A percentile compares a stretch with the other conserved stretches of the same genome.
Evolutionary conservation across 2,113 vertebrate species (phyloP).

Genomic region (Carassius gibelio): DNA sequence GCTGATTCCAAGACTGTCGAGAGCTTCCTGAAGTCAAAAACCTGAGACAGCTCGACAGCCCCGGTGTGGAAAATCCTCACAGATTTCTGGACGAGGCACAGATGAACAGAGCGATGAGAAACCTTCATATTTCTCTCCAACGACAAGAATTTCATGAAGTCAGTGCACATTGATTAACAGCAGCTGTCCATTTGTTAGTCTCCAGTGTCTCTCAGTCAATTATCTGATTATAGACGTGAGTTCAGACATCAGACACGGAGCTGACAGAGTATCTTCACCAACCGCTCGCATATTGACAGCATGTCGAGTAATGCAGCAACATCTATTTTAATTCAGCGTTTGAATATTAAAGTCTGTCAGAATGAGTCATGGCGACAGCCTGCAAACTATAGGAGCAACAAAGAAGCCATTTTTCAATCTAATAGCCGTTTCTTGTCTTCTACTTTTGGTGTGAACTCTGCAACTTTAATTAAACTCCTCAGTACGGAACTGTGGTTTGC

Average conservation of each 20-base stretch:
- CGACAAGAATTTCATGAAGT: conserved; percentile 48
- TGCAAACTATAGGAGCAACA: conserved; percentile 61
- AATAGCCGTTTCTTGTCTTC: conserved; percentile 55
- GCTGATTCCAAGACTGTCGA: conserved; percentile 37
- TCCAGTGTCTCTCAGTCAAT: conserved; percentile 44
- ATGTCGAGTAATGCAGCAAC: conserved; percentile 79
- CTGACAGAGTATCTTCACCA: conserved; percentile 62
- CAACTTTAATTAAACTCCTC: conserved; percentile 67
- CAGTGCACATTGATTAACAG: conserved; percentile 50
- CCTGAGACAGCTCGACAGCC: not conserved
- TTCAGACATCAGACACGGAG: conserved; percentile 45
- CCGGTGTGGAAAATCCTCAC: conserved; percentile 13
- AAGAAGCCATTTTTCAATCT: conserved; percentile 65
- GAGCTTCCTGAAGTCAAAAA: conserved; percentile 8
- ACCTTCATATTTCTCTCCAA: conserved; percentile 30
- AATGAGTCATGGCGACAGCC: conserved; percentile 79
- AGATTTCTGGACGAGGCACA: conserved; percentile 33
- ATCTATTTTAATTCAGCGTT: conserved; percentile 90
- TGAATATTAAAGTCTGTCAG: conserved; percentile 87
- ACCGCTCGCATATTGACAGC: conserved; percentile 80
- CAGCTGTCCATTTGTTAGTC: conserved; percentile 50
- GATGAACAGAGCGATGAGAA: conserved; percentile 58
- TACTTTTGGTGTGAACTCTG: conserved; percentile 57
- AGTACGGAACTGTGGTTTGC: conserved; percentile 69
- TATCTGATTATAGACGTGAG: conserved; percentile 35